phyloP scores from a whole-genome alignment of 2,888 invertebrate genomes.

The Tenodera sinensis region DNA sequence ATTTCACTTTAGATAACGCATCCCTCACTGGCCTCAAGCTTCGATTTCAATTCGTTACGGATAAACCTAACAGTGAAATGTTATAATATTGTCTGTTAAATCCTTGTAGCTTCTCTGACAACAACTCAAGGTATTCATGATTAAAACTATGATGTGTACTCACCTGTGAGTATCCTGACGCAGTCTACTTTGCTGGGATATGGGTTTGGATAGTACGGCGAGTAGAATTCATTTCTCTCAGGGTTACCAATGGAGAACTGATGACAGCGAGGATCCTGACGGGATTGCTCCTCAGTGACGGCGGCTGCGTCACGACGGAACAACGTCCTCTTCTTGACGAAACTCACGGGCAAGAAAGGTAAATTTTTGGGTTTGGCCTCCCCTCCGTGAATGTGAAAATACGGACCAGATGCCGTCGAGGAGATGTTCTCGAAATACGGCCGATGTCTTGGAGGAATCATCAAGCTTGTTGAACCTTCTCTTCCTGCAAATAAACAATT shows the following conservation, averaged over 20 bases:
- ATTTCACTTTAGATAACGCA: too few relatives aligned
- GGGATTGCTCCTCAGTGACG: not conserved
- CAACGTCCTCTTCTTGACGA: not conserved
- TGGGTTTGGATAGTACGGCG: slow-evolving; percentile 63
- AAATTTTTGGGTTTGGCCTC: not conserved
- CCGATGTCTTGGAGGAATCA: slow-evolving; percentile 11
- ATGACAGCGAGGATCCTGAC: slow-evolving; percentile 44
- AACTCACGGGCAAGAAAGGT: not conserved
- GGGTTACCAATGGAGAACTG: slow-evolving; percentile 57
- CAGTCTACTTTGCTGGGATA: slow-evolving; percentile 68
- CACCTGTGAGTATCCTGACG: slow-evolving; percentile 63
- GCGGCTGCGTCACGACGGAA: not conserved
- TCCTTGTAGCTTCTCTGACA: too few relatives aligned
- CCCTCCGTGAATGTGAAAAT: not conserved
- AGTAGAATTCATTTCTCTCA: slow-evolving; percentile 56
- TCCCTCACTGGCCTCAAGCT: too few relatives aligned
- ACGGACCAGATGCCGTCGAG: not conserved
- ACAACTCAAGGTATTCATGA: too few relatives aligned
- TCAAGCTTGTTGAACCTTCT: not conserved
- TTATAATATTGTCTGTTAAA: too few relatives aligned
- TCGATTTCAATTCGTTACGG: too few relatives aligned
- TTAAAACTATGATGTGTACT: too few relatives aligned
- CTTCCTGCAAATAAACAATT: not conserved
- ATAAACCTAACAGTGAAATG: too few relatives aligned
- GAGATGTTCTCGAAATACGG: not conserved